Base-by-base conservation (phyloP, 1,140 invertebrate species). In the Rhagoletis pomonella region DNA sequence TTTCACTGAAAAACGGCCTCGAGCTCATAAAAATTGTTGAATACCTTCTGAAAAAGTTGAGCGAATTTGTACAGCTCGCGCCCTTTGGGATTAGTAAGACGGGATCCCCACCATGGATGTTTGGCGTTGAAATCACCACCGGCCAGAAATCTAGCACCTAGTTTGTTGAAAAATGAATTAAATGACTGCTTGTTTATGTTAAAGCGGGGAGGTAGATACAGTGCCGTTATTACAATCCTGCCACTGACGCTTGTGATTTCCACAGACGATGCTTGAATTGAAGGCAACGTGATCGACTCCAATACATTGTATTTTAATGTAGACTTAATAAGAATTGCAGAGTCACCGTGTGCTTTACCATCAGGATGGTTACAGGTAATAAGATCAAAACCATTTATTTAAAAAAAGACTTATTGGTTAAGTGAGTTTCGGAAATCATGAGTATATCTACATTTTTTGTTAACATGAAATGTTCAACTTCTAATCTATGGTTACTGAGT, bases 331-430 rank as follows among this genome's bases (percentile, higher is more conserved):
- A 29, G 29, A 29, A 29, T 29, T 29, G 29, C 29, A 29, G 29
- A 29, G 29, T 29, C 29, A 29, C 29, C 29, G 29, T 29, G 29
- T 29, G 29, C 29, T 29, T 29, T 29, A 29, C 29, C 29, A 29
- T 29, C 29, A n/a, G 19, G 19, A 64, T 6, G 5, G n/a, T 12
- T n/a, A 12, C 19, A n/a, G 19, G 19, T 4, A 64, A 64, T 64
- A 64, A 64, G 12, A n/a, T 14, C 62, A n/a, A 6, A 64, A n/a
- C 62, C 62, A n/a, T 64, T 64, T 17, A n/a, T 64, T 64, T 6
- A 64, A 64, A 64, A 64, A n/a, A 64, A 64, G n/a, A 64, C 62
- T 64, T 64, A n/a, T 17, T 64, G n/a, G 62, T 64, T 6, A 64
- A 64, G n/a, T 64, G 62, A 64, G 17, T 29, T 29, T 29, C 29